Evolutionary conservation across 1,140 invertebrate species (phyloP), one percentile per base, ranked within the genome.

Genomic region (Hypothenemus hampei): DNA sequence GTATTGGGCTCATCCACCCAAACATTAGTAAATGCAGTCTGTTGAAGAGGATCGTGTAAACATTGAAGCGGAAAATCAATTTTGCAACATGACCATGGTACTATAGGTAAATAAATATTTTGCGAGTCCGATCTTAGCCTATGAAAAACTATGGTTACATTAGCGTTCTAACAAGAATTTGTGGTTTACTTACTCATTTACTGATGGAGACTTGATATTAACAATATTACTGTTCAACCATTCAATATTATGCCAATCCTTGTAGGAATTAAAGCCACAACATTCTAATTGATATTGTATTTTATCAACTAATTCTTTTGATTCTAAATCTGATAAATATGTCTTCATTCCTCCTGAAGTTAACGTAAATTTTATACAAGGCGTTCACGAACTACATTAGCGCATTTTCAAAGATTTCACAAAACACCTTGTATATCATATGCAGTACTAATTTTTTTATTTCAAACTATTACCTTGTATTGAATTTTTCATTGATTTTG

Each of bases 51-150:
- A 60, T 72, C 70, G 51, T 72, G 69, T 2, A 72, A 51, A 50
- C 70, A 72, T 37, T 69, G 69, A 62, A 68, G 60, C 6, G 65
- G 65, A 57, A 60, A 70, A 44, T 67, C 53, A 15, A 69, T 31
- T 54, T 63, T 59, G 54, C 70, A 72, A 49, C 70, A 72, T 50
- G 69, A 70, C 65, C 68, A 72, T 1, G 70, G 70, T 4, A 63
- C 52, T 4, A 67, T 60, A n/a, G 60, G 60, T 31, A 52, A 49
- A 24, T 23, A 20, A 19, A 50, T 19, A 13, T 41, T 54, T 15
- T 26, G 19, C 8, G 21, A 15, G 16, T 59, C 53, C 10, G 26
- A 49, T 7, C 46, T 48, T 11, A 59, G 44, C 36, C 57, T 59
- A n/a, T 6, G 40, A 16, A 13, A 37, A 37, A n/a, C n/a, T n/a